A percentile compares a stretch with the other conserved stretches of the same genome.
These are phyloP conservation scores for Sparus aurata DNA, from an alignment of 2,797 vertebrate species.

Conservation along the genomic window DNA sequence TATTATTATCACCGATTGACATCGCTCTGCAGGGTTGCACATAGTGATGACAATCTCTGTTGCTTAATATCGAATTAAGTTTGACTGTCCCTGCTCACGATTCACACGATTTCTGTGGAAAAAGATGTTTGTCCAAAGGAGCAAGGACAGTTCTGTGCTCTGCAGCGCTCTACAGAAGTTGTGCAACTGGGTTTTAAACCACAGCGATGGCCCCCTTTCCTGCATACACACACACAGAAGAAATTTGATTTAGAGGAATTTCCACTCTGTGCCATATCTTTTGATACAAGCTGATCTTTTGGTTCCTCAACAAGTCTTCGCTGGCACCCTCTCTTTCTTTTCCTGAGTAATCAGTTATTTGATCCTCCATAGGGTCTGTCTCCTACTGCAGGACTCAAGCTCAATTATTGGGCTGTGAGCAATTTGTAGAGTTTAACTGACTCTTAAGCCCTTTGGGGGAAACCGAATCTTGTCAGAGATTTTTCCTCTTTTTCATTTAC, in stretches of 20 bases:
- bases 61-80: not conserved
- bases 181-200: constrained; percentile 49
- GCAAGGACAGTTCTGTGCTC: constrained; percentile 7
- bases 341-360: constrained; percentile 78
- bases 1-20: not conserved
- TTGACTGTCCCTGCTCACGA: not conserved
- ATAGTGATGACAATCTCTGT: not conserved
- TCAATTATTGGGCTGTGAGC: constrained; percentile 77
- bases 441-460: constrained; percentile 59
- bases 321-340: constrained; percentile 66
- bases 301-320: constrained; percentile 64
- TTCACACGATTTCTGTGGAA: constrained; percentile 1
- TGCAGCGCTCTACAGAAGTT: constrained; percentile 40
- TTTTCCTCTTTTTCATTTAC: constrained; percentile 43
- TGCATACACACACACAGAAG: constrained; percentile 32
- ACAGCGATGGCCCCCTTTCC: constrained; percentile 46
- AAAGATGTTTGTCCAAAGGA: constrained; percentile 17
- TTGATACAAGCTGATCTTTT: constrained; percentile 61
- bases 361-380: constrained; percentile 68
- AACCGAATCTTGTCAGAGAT: constrained; percentile 63
- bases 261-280: constrained; percentile 48
- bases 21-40: not conserved
- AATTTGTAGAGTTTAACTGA: constrained; percentile 77
- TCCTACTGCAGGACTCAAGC: constrained; percentile 71
- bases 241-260: constrained; percentile 60